A percentile compares a stretch with the other conserved stretches of the same genome.
Evolutionary conservation across 1,140 invertebrate species (phyloP).

Genomic region (Trachymyrmex septentrionalis): DNA sequence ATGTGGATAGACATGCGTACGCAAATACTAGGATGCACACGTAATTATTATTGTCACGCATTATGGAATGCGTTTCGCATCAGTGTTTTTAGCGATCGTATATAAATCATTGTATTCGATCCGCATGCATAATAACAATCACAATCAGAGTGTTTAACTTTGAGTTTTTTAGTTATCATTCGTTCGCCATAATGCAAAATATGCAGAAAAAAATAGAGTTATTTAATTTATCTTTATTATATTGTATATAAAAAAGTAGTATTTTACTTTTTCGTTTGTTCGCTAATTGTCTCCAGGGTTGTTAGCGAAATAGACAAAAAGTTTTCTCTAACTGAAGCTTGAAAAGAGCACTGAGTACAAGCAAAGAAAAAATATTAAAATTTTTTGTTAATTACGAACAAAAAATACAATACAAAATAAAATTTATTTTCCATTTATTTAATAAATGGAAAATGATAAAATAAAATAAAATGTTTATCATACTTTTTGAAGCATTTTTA

Average conservation of each 20-base stretch:
- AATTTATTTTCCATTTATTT: no score
- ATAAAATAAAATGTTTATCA: no score
- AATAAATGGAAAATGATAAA: no score
- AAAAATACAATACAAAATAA: no score
- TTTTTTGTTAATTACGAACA: no score
- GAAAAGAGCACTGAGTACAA: no score
- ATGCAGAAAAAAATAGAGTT: not conserved
- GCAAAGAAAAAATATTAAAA: no score
- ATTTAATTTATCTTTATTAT: not conserved
- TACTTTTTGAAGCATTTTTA: no score
- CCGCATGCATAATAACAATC: not conserved
- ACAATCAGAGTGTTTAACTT: not conserved
- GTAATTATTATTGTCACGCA: conserved; percentile 41
- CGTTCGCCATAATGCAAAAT: not conserved
- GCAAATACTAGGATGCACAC: not conserved
- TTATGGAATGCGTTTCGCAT: not conserved
- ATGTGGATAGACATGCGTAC: not conserved
- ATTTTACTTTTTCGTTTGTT: conserved; percentile 19
- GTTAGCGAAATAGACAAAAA: no score
- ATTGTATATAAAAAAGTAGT: not conserved
- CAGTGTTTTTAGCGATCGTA: not conserved
- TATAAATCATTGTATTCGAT: conserved; percentile 10
- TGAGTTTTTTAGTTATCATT: not conserved
- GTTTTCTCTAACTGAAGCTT: no score
- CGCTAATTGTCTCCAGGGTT: not conserved